These are phyloP conservation scores for Malthinus flaveolus DNA, from an alignment of 2,888 invertebrate species.

Conservation along the genomic window DNA sequence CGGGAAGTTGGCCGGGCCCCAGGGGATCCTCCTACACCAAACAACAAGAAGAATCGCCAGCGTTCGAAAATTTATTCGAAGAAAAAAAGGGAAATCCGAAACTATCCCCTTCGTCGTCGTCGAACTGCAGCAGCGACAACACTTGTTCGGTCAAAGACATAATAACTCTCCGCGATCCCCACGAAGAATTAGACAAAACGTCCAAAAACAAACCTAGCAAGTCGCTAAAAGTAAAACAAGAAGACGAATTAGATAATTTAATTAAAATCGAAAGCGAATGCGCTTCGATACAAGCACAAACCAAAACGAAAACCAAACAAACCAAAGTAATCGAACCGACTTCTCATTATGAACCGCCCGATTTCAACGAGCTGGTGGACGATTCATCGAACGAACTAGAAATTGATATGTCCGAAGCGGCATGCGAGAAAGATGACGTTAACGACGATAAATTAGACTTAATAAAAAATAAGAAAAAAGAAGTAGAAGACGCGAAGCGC, in stretches of 20 bases:
- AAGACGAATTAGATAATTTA: conserved; percentile 36
- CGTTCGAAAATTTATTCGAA: conserved; percentile 83
- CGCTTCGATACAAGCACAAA: conserved; percentile 53
- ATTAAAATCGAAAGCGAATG: conserved; percentile 58
- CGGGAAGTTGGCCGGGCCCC: conserved; percentile 81
- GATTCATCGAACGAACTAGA: conserved; percentile 79
- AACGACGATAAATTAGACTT: conserved; percentile 57
- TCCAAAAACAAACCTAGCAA: conserved; percentile 37
- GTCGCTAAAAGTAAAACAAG: conserved; percentile 45
- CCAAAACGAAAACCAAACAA: conserved; percentile 39
- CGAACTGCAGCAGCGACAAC: conserved; percentile 60
- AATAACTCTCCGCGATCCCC: conserved; percentile 57
- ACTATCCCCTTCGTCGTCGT: conserved; percentile 67
- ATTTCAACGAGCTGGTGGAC: conserved; percentile 76
- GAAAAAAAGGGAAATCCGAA: conserved; percentile 72
- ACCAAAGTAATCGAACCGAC: conserved; percentile 47
- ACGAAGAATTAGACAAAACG: conserved; percentile 43
- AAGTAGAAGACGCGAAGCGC: conserved; percentile 59
- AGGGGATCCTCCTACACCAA: conserved; percentile 65
- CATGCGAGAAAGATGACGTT: conserved; percentile 66
- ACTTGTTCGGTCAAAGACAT: conserved; percentile 70
- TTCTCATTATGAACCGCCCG: conserved; percentile 69
- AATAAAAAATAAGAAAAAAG: conserved; percentile 54
- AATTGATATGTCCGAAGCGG: conserved; percentile 76
- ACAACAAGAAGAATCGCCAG: conserved; percentile 74